phyloP scores from a whole-genome alignment of 2,797 vertebrate genomes.

The Hydrocynus forskahlii region DNA sequence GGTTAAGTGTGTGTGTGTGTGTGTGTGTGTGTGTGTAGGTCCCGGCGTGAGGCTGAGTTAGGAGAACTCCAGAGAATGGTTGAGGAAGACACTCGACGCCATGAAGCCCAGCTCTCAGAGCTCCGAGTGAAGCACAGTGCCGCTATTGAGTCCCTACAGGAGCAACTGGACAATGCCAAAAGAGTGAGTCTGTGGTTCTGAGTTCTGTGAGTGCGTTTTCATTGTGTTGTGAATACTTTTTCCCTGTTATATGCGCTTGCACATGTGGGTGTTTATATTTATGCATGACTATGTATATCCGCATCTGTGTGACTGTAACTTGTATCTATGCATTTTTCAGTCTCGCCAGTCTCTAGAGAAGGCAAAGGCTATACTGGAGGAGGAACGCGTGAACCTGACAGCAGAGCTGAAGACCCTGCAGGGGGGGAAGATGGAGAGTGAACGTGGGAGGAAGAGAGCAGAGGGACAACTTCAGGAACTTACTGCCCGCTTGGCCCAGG shows the following conservation, averaged over 20 bases:
- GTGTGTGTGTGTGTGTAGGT: slow-evolving; percentile 61
- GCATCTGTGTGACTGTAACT: slow-evolving; percentile 9
- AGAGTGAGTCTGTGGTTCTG: slow-evolving; percentile 68
- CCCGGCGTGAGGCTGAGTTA: slow-evolving; percentile 81
- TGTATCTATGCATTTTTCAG: slow-evolving; percentile 66
- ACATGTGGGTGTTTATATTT: neutral
- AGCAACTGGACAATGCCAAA: slow-evolving; percentile 84
- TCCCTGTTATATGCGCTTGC: neutral
- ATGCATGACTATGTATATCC: neutral
- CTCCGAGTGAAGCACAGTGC: slow-evolving; percentile 78
- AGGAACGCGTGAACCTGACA: slow-evolving; percentile 81
- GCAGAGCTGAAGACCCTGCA: slow-evolving; percentile 83
- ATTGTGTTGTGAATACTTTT: neutral
- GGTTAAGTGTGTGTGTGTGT: no score
- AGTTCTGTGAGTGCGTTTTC: neutral
- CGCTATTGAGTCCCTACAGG: slow-evolving; percentile 79
- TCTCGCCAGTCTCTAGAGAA: slow-evolving; percentile 86
- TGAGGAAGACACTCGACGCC: slow-evolving; percentile 81
- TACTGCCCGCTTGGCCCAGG: slow-evolving; percentile 78
- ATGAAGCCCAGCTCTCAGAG: slow-evolving; percentile 81
- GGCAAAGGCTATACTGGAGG: slow-evolving; percentile 80
- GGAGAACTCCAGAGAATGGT: slow-evolving; percentile 79
- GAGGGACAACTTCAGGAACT: slow-evolving; percentile 87
- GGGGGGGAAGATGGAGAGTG: slow-evolving; percentile 80
- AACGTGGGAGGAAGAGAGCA: slow-evolving; percentile 84